Evolutionary conservation across 1,140 invertebrate species (phyloP), one percentile per base, ranked within the genome.

Genomic region (Drosophila pseudoobscura): DNA sequence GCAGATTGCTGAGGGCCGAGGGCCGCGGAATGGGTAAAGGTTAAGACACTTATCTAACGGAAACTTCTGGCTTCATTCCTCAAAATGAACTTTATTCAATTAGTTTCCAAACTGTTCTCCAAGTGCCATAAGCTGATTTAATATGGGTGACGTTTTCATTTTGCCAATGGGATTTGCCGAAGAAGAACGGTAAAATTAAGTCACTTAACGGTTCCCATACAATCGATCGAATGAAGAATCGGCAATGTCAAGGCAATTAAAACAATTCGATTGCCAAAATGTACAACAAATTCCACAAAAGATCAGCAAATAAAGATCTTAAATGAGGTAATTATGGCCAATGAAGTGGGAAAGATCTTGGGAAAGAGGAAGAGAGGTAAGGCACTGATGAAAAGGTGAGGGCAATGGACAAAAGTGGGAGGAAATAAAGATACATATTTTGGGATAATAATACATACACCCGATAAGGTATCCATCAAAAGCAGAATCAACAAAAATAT

Each of bases 41-140:
- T 49, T 45, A 45, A 62, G 45, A 62, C 61, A 55, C 68, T 55
- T 73, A 55, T 61, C 58, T 73, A 73, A 73, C 69, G 69, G 69
- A 41, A 63, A 15, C 17, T 68, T 13, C 24, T 24, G 41, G 24
- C 6, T 44, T 24, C 11, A 39, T 53, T 11, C 6, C n/a, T n/a
- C n/a, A 6, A 6, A 1, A 15, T 8, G 7, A 20, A 13, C n/a
- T n/a, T 31, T 7, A 0, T 63, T 24, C 24, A 63, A 63, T 50
- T 29, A 13, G 6, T 17, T 51, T 49, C 31, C 24, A 50, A 63
- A 66, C 60, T 52, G 63, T 65, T 61, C 26, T 68, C 41, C n/a
- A 20, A 55, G 17, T 66, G 55, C 50, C 56, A 35, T 69, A 68
- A 69, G 65, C 63, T 26, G 63, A 56, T 69, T 69, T 8, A 3